These are phyloP conservation scores for Morelia viridis DNA, from an alignment of 2,797 vertebrate genomes.

Conservation along the genomic window DNA sequence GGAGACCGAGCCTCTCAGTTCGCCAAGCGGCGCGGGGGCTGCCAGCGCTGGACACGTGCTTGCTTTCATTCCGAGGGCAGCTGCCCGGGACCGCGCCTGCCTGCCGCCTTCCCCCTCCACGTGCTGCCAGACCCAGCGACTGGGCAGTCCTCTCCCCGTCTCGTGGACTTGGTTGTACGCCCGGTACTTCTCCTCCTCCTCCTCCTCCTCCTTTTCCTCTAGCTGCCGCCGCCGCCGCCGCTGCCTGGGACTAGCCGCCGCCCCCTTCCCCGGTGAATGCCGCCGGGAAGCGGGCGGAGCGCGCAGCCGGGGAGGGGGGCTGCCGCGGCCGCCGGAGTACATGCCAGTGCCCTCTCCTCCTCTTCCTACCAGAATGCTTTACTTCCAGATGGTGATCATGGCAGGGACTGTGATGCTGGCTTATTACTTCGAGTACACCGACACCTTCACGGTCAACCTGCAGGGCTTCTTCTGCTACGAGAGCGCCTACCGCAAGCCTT, in stretches of 20 bases:
- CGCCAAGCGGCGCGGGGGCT: not conserved
- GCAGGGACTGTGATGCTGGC: slow-evolving; percentile 98
- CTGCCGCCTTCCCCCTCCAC: slow-evolving; percentile 10
- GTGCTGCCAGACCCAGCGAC: not conserved
- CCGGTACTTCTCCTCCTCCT: not conserved
- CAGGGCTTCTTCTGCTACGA: slow-evolving; percentile 99
- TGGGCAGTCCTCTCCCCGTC: not conserved
- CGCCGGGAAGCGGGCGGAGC: slow-evolving; percentile 53
- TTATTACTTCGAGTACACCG: slow-evolving; percentile 97
- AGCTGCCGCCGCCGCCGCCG: not conserved
- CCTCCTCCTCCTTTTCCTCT: not conserved
- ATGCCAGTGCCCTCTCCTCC: slow-evolving; percentile 65
- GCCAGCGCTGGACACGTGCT: not conserved
- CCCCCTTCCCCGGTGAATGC: slow-evolving; percentile 57
- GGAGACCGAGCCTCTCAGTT: not conserved
- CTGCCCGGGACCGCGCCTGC: slow-evolving; percentile 22
- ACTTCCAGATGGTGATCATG: slow-evolving; percentile 93
- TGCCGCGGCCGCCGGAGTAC: slow-evolving; percentile 57
- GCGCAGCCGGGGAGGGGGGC: slow-evolving; percentile 61
- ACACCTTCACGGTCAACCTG: slow-evolving; percentile 95
- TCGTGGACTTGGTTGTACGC: not conserved
- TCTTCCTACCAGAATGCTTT: slow-evolving; percentile 74
- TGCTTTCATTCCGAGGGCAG: slow-evolving; percentile 36
- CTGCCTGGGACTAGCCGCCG: slow-evolving; percentile 23
- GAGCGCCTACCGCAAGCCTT: slow-evolving; percentile 91